Percentiles rank a stretch among this genome's conserved stretches.
phyloP scores from a whole-genome alignment of 2,888 invertebrate genomes.

The Callosobruchus maculatus region DNA sequence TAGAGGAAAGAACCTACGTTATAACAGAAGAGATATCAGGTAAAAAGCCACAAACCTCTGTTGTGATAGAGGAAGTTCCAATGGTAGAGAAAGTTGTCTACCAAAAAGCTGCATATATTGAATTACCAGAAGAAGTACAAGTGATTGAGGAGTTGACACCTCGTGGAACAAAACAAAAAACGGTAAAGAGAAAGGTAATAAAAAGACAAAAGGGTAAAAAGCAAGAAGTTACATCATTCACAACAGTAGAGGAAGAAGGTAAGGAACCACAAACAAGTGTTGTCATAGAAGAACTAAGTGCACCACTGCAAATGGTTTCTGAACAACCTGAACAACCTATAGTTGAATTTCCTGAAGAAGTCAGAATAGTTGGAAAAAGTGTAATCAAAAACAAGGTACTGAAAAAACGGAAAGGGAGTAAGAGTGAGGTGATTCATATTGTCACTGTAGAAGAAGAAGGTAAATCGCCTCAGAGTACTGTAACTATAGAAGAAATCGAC shows the following conservation, averaged over 20 bases:
- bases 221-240: slow-evolving; percentile 49
- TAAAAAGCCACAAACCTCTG: slow-evolving; percentile 44
- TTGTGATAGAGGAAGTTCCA: slow-evolving; percentile 47
- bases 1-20: slow-evolving; percentile 46
- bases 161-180: slow-evolving; percentile 29
- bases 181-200: slow-evolving; percentile 33
- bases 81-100: slow-evolving; percentile 25
- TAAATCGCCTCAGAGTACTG: slow-evolving; percentile 44
- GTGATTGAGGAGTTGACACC: slow-evolving; percentile 25
- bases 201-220: slow-evolving; percentile 37
- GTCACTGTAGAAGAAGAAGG: slow-evolving; percentile 44
- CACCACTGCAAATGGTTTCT: slow-evolving; percentile 19
- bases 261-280: slow-evolving; percentile 48
- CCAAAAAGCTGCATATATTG: slow-evolving; percentile 29
- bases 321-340: slow-evolving; percentile 30
- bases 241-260: slow-evolving; percentile 49
- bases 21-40: slow-evolving; percentile 44
- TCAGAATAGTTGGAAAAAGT: slow-evolving; percentile 38
- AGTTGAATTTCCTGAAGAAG: slow-evolving; percentile 33
- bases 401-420: slow-evolving; percentile 38
- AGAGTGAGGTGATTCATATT: slow-evolving; percentile 45
- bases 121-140: slow-evolving; percentile 38
- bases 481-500: slow-evolving; percentile 39
- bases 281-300: slow-evolving; percentile 33
- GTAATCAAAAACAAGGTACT: slow-evolving; percentile 31